Conservation (phyloP, 2,113 vertebrate species). For the Hemiprocne comata region DNA sequence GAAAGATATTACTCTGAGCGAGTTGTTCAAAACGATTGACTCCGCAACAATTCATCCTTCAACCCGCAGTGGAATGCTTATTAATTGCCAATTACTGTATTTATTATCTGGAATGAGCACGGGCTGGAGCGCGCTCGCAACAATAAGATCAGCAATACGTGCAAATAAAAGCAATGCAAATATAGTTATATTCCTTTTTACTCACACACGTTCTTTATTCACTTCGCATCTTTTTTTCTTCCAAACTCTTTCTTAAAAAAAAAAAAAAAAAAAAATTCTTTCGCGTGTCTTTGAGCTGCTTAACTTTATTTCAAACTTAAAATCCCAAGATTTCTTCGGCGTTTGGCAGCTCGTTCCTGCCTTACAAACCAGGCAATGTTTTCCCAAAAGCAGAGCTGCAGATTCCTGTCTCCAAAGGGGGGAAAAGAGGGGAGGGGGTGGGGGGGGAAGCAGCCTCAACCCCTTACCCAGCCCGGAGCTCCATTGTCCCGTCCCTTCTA, state of each 20-base stretch:
- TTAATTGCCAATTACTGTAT: conserved; percentile 48
- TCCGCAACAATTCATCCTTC: not conserved
- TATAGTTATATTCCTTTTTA: not conserved
- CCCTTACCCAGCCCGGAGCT: not conserved
- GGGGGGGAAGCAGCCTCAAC: not conserved
- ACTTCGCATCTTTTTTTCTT: not conserved
- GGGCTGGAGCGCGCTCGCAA: not conserved
- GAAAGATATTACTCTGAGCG: not conserved
- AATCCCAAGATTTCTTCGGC: not conserved
- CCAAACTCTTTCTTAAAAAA: not conserved
- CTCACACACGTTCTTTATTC: not conserved
- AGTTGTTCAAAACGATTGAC: not conserved
- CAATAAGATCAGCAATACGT: not conserved
- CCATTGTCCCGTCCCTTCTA: conserved; percentile 12
- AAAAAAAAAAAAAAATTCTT: not conserved
- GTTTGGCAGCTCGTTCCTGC: not conserved
- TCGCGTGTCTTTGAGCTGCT: not conserved
- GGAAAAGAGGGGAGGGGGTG: no score
- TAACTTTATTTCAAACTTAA: conserved; percentile 31
- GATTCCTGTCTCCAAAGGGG: not conserved
- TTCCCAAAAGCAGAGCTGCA: not conserved
- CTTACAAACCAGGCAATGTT: not conserved
- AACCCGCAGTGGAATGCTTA: not conserved
- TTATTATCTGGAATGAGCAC: not conserved
- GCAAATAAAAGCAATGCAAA: not conserved